Percentiles rank a stretch among this genome's conserved stretches.
phyloP scores from a whole-genome alignment of 2,113 vertebrate genomes.

The Neoarius graeffei region DNA sequence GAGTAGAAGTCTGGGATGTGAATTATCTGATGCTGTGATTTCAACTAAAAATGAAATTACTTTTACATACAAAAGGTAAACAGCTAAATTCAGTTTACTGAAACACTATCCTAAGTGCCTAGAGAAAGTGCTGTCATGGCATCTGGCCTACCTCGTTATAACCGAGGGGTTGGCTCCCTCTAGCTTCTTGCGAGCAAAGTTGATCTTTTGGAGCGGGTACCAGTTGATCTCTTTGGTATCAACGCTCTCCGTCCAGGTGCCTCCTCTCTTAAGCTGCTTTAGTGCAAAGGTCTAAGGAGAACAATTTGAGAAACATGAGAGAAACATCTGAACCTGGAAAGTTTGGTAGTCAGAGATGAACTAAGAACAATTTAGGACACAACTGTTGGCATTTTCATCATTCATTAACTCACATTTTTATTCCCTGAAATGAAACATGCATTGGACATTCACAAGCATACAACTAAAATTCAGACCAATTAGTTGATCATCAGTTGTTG shows the following conservation, averaged over 20 bases:
- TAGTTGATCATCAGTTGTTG: background rate
- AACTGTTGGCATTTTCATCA: background rate
- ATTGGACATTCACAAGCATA: background rate
- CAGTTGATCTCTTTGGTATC: conserved; percentile 88
- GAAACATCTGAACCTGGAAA: background rate
- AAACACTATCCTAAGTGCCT: background rate
- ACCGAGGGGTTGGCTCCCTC: conserved; percentile 86
- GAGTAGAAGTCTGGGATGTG: background rate
- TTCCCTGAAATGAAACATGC: background rate
- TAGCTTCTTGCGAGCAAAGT: conserved; percentile 84
- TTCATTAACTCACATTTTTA: background rate
- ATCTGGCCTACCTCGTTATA: conserved; percentile 83
- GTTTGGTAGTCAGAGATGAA: background rate
- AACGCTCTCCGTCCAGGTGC: conserved; percentile 82
- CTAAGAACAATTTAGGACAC: background rate
- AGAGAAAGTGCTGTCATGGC: background rate
- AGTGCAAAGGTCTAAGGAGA: conserved; percentile 85
- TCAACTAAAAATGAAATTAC: background rate
- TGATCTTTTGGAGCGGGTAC: conserved; percentile 92
- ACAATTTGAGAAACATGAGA: conserved; percentile 12
- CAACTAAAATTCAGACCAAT: background rate
- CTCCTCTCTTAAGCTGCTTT: conserved; percentile 88
- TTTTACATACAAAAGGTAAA: background rate
- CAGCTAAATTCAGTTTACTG: background rate
- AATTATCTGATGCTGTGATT: background rate